Percentiles rank a stretch among this genome's conserved stretches.
Evolutionary conservation across 2,113 vertebrate genomes (phyloP).

Genomic region (Shinisaurus crocodilurus): DNA sequence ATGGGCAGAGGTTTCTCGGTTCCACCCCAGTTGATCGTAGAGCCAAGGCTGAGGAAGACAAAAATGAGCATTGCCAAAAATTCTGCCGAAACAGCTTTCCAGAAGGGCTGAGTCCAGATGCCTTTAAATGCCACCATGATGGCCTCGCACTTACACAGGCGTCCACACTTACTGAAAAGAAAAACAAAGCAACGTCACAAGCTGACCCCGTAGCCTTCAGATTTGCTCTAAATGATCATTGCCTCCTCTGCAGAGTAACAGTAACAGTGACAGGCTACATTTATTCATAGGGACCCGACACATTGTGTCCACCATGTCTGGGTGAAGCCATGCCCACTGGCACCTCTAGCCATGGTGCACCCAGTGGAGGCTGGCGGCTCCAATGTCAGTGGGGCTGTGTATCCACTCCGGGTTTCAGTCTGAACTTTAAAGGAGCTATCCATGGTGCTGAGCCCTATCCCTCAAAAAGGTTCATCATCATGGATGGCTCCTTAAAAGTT

Average conservation of each 20-base stretch:
- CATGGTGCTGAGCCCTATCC: no score
- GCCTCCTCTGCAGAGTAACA: not conserved
- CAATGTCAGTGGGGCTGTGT: no score
- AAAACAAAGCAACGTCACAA: slow-evolving; percentile 57
- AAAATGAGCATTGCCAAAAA: slow-evolving; percentile 94
- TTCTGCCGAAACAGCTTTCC: slow-evolving; percentile 92
- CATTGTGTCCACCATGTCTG: no score
- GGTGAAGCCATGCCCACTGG: no score
- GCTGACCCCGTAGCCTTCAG: not conserved
- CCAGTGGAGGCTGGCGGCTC: no score
- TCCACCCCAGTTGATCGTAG: slow-evolving; percentile 91
- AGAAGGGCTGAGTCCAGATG: slow-evolving; percentile 96
- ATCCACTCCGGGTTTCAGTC: no score
- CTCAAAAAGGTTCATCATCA: no score
- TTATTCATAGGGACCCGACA: no score
- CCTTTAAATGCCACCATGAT: slow-evolving; percentile 95
- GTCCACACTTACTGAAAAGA: slow-evolving; percentile 87
- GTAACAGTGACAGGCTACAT: fast-evolving
- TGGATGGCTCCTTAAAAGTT: no score
- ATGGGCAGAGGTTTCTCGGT: slow-evolving; percentile 82
- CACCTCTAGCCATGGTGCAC: no score
- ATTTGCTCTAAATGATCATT: not conserved
- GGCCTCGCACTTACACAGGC: slow-evolving; percentile 79
- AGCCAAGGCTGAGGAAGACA: slow-evolving; percentile 91
- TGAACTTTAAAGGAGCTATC: no score